Evolutionary conservation across 2,888 invertebrate genomes (phyloP).

Genomic region (Strigamia transsilvanica): DNA sequence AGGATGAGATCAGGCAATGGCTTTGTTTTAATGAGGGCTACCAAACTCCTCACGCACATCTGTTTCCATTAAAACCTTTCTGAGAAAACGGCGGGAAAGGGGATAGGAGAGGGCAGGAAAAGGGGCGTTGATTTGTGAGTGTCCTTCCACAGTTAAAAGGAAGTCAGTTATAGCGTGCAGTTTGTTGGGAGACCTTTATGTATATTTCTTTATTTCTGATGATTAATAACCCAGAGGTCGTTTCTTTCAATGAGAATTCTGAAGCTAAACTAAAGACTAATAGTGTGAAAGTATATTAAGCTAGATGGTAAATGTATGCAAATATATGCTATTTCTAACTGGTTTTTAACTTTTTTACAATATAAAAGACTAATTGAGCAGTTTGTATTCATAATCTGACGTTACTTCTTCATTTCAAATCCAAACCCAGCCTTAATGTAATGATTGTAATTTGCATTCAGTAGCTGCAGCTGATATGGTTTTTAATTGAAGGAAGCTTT

Average conservation of each 20-base stretch:
- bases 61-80: conserved; percentile 40
- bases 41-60: conserved; percentile 37
- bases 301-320: background rate
- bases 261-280: too few relatives aligned
- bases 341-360: background rate
- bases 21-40: conserved; percentile 45
- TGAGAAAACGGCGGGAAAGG: conserved; percentile 27
- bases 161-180: conserved; percentile 28
- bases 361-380: conserved; percentile 4
- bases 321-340: background rate
- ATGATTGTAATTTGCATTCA: conserved; percentile 48
- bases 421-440: conserved; percentile 6
- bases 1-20: conserved; percentile 22
- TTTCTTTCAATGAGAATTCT: background rate
- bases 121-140: conserved; percentile 32
- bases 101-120: background rate
- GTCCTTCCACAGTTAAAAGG: conserved; percentile 16
- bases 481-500: conserved; percentile 29
- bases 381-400: conserved; percentile 34
- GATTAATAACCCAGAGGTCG: background rate
- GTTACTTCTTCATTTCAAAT: conserved; percentile 15
- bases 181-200: conserved; percentile 32
- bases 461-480: conserved; percentile 31
- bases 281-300: background rate
- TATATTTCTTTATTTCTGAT: conserved; percentile 38